These are phyloP conservation scores for Hippoglossus hippoglossus DNA, from an alignment of 2,797 vertebrate species.

Conservation along the genomic window DNA sequence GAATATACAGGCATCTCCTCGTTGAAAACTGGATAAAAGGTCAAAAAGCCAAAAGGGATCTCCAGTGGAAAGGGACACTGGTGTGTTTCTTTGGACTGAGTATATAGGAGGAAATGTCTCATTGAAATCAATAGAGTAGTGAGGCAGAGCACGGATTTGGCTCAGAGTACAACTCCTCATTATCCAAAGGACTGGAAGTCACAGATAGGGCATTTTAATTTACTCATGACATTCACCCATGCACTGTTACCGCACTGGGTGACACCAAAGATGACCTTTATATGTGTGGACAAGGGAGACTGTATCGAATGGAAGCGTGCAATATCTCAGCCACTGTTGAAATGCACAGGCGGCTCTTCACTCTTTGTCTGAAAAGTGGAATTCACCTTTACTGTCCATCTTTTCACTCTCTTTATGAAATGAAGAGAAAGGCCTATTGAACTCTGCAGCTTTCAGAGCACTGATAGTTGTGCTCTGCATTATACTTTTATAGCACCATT, in stretches of 20 bases:
- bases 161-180: conserved; percentile 76
- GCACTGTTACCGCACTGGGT: conserved; percentile 59
- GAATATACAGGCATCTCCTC: conserved; percentile 7
- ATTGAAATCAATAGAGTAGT: conserved; percentile 78
- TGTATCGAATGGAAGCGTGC: conserved; percentile 53
- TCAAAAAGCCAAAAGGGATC: conserved; percentile 58
- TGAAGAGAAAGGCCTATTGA: conserved; percentile 55
- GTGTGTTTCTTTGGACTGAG: conserved; percentile 66
- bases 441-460: conserved; percentile 46
- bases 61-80: conserved; percentile 48
- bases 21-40: conserved; percentile 60
- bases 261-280: conserved; percentile 79
- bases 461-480: conserved; percentile 54
- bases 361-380: conserved; percentile 55
- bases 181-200: conserved; percentile 81
- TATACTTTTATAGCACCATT: conserved; percentile 1
- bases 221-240: conserved; percentile 80
- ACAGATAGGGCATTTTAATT: conserved; percentile 84
- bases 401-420: conserved; percentile 42
- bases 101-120: conserved; percentile 68
- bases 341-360: conserved; percentile 42
- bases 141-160: conserved; percentile 78
- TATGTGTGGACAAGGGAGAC: conserved; percentile 70
- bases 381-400: conserved; percentile 50
- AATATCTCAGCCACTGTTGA: conserved; percentile 58